A percentile compares a stretch with the other conserved stretches of the same genome.
Conservation (phyloP, 2,797 vertebrate species). For the Rousettus madagascariensis region DNA sequence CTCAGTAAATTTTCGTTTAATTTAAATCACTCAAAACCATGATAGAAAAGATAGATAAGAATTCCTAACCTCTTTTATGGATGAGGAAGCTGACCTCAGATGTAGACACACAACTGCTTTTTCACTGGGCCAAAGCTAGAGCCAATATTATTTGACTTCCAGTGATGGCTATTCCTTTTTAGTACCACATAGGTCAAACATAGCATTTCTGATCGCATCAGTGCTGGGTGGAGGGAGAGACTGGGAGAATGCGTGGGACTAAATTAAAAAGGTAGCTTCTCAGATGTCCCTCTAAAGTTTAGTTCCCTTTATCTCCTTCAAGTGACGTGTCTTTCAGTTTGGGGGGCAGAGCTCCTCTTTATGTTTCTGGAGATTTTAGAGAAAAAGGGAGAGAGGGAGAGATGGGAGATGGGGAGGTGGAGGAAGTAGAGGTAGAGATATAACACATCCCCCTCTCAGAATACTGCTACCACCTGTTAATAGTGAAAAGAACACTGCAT, state of each 20-base stretch:
- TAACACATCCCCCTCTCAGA: not conserved
- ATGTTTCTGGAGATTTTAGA: not conserved
- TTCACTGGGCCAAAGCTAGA: not conserved
- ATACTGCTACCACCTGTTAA: not conserved
- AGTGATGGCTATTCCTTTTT: not conserved
- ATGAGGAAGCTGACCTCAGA: not conserved
- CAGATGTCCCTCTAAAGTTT: not conserved
- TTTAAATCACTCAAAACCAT: constrained; percentile 29
- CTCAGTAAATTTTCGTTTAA: constrained; percentile 46
- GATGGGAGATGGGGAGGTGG: no score
- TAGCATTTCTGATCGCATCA: not conserved
- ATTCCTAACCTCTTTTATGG: not conserved
- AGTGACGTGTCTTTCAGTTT: not conserved
- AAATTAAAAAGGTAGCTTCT: not conserved
- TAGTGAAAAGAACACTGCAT: not conserved
- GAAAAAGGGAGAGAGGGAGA: not conserved
- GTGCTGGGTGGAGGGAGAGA: not conserved
- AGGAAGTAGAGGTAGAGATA: not conserved
- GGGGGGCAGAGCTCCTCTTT: not conserved
- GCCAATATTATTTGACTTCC: not conserved
- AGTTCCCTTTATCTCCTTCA: not conserved
- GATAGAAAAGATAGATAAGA: not conserved
- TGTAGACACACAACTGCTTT: not conserved
- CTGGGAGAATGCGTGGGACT: not conserved
- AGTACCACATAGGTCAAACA: not conserved